Percentiles rank a stretch among this genome's conserved stretches.
Evolutionary conservation across 2,797 vertebrate species (phyloP).

Genomic region (Balearica regulorum): DNA sequence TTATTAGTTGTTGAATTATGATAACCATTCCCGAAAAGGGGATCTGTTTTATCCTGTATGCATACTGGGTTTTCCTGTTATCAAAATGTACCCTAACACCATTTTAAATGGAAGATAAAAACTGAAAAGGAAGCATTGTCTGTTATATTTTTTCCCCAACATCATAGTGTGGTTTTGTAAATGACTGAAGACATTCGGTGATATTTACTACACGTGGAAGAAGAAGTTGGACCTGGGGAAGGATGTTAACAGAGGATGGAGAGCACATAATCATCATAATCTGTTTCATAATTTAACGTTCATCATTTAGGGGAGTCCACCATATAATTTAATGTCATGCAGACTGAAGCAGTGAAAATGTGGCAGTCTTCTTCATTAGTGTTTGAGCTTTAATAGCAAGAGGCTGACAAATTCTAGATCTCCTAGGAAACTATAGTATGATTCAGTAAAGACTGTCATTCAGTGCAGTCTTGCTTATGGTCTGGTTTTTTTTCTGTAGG

Average conservation of each 20-base stretch:
- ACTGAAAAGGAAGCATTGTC: not conserved
- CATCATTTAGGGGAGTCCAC: not conserved
- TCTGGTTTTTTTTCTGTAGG: not conserved
- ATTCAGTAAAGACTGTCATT: not conserved
- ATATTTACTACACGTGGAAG: not conserved
- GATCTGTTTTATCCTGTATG: not conserved
- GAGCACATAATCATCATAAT: not conserved
- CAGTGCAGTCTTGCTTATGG: not conserved
- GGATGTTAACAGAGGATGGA: not conserved
- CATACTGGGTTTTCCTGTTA: not conserved
- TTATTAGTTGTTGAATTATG: not conserved
- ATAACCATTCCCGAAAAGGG: not conserved
- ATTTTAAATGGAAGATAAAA: not conserved
- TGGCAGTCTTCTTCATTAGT: not conserved
- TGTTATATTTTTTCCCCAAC: not conserved
- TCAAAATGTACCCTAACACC: not conserved
- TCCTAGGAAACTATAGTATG: not conserved
- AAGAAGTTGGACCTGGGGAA: not conserved
- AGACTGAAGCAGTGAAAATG: not conserved
- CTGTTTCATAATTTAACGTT: not conserved
- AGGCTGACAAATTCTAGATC: not conserved
- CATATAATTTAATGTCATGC: not conserved
- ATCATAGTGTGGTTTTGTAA: not conserved
- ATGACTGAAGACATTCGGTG: not conserved
- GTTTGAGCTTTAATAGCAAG: not conserved